Base-by-base conservation (phyloP, 2,113 vertebrate species). In the cattle (Bos taurus) region DNA sequence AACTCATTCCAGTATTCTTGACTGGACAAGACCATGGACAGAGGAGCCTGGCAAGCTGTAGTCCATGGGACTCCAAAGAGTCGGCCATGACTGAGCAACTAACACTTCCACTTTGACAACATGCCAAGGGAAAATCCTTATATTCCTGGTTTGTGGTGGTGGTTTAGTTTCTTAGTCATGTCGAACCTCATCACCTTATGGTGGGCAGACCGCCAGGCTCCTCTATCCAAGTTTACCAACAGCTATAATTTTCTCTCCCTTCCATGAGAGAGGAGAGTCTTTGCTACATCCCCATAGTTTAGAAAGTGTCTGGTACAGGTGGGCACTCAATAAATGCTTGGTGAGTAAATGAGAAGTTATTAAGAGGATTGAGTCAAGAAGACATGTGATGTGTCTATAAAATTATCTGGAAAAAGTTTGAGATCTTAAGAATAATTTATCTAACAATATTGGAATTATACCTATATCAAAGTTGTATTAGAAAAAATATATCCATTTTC, bases 291-390 rank as follows among this genome's bases (percentile, higher is more conserved):
- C 21, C 10, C 14, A 25, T 19, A 82, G 2, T 17, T 57, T 60
- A 91, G n/a, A 87, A 90, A 81, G 28, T 67, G n/a, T 26, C 50
- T 36, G 48, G 15, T 3, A 67, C 26, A 52, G 21, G 28, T 52
- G 52, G n/a, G 56, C 26, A 84, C 23, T 95, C 62, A 33, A 84
- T 74, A 64, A 95, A 78, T 88, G 54, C 30, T 78, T 71, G 52
- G 19, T 3, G 10, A 90, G 40, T 30, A 28, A 85, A 81, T 81
- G 82, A n/a, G 10, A 71, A 74, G 40, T 67, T 85, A 86, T 71
- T 62, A 50, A 85, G 46, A 88, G 81, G 56, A 64, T 4, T 77
- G 7, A 84, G 28, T 80, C 43, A 93, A 50, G 14, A 90, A 33
- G 71, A 46, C n/a, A 50, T 43, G 10, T 78, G 10, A 88, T 19